Base-by-base conservation (phyloP, 2,113 vertebrate species). In the Paramisgurnus dabryanus region DNA sequence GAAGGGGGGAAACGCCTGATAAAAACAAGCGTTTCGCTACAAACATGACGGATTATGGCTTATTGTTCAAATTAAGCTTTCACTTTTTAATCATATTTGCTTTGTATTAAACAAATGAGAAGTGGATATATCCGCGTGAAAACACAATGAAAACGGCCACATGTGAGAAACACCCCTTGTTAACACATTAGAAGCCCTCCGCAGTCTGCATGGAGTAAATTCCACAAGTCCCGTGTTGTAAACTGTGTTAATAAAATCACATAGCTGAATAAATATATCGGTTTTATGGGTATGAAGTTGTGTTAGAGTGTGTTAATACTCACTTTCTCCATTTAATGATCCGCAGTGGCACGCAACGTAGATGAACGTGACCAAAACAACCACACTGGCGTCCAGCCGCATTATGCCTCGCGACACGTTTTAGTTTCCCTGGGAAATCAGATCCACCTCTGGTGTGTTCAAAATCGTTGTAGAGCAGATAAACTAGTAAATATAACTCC, bases 311-410 rank as follows among this genome's bases (percentile, higher is more conserved):
- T 57, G 55, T 57, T n/a, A 8, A 8, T 58, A 94, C 94, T 94
- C 80, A 95, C 94, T 93, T 92, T 95, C 92, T 83, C 93, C 94
- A 80, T 88, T 85, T 78, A 83, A 88, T 74, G 89, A 87, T 84
- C 93, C 92, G 85, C 89, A 91, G 22, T 91, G 89, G 85, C 85
- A 91, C 43, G 92, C 61, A 41, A 93, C 67, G 87, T 87, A 90
- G 87, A 91, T 80, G 78, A 92, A 81, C 82, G 91, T 86, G 45
- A 93, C 85, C 86, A 93, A 89, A 87, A 92, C 87, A 78, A 80
- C 83, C 79, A 78, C 63, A 27, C 76, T 80, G 18, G 89, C 88
- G 87, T 85, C 87, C 81, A 84, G 86, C 82, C 90, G 90, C 91
- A 93, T 92, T 83, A 85, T 94, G 89, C 74, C 85, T 83, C 70